Evolutionary conservation across 2,113 vertebrate species (phyloP), one percentile per base, ranked within the genome.

Genomic region (Grammomys surdaster): DNA sequence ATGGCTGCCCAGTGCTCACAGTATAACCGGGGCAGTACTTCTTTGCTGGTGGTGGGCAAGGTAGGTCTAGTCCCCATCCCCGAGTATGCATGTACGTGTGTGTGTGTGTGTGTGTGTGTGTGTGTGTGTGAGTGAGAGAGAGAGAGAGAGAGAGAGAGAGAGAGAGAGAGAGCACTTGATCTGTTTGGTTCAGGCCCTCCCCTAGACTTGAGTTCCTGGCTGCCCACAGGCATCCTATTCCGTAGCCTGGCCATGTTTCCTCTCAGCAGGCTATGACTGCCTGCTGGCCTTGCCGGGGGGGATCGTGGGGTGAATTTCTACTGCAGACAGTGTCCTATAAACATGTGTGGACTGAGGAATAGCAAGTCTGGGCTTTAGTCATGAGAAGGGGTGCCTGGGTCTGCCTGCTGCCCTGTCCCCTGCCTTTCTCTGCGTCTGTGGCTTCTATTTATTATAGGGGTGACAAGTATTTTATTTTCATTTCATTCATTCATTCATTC

Each of bases 1-100:
- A 4, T 16, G 5, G 36, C 36, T 73, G 19, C 10, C n/a, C 56
- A 51, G 11, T 36, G 6, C 33, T 81, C 77, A 58, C 31, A 51
- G 20, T 24, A 31, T 26, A 73, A 43, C 80, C 84, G 12, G 20
- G 60, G 31, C 16, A 33, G 4, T 6, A 22, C 31, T 48, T 33
- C 73, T 87, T 13, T 2, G 1, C 63, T 24, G 13, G 56, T 22
- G 20, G 40, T 17, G 11, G 40, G 36, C 69, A 8, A 46, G 63
- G 51, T 2, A 26, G 1, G 43, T 89, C 56, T 56, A 3, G 12
- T 26, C 1, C 1, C 46, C 48, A 20, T 10, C 1, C 33, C 46
- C 0, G 31, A 60, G 17, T 60, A 9, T 24, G 3, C 28, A 4
- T 28, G 26, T 1, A 11, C 5, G 5, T 12, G 24, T 9, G 3